Percentiles rank a stretch among this genome's conserved stretches.
These are phyloP conservation scores for Cerceris rybyensis DNA, from an alignment of 2,888 invertebrate species.

Conservation along the genomic window DNA sequence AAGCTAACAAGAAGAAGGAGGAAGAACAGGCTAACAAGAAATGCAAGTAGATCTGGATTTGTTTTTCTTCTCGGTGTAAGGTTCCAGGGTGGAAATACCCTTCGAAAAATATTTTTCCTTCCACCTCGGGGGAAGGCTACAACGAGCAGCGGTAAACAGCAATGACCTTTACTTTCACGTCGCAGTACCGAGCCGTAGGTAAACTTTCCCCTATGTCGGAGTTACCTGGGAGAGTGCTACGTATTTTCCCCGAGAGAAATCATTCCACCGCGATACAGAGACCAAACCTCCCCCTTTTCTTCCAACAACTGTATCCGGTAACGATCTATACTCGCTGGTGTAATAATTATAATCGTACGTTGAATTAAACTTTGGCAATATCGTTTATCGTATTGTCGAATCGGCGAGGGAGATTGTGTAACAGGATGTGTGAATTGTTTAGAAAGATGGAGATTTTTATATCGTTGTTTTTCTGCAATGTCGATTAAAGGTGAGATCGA, in stretches of 20 bases:
- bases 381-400: not conserved
- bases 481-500: no score
- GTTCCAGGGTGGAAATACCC: slow-evolving; percentile 23
- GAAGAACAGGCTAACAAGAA: slow-evolving; percentile 5
- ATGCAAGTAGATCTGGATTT: slow-evolving; percentile 10
- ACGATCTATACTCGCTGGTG: slow-evolving; percentile 13
- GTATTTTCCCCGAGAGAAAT: slow-evolving; percentile 67
- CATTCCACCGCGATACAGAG: slow-evolving; percentile 46
- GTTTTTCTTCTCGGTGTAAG: slow-evolving; percentile 5
- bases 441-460: no score
- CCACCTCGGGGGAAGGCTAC: slow-evolving; percentile 19
- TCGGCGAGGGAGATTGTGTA: not conserved
- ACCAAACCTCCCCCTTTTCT: slow-evolving; percentile 21
- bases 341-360: slow-evolving; percentile 35
- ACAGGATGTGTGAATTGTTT: no score
- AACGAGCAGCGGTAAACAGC: slow-evolving; percentile 63
- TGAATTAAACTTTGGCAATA: slow-evolving; percentile 24
- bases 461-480: no score
- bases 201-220: slow-evolving; percentile 58
- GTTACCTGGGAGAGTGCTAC: slow-evolving; percentile 52
- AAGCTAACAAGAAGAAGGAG: not conserved
- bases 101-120: slow-evolving; percentile 57
- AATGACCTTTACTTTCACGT: slow-evolving; percentile 66
- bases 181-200: slow-evolving; percentile 52
- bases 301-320: slow-evolving; percentile 16